Percentiles rank a stretch among this genome's conserved stretches.
phyloP scores from a whole-genome alignment of 35 echinoderm and acorn worm species.

The Eucidaris tribuloides region DNA sequence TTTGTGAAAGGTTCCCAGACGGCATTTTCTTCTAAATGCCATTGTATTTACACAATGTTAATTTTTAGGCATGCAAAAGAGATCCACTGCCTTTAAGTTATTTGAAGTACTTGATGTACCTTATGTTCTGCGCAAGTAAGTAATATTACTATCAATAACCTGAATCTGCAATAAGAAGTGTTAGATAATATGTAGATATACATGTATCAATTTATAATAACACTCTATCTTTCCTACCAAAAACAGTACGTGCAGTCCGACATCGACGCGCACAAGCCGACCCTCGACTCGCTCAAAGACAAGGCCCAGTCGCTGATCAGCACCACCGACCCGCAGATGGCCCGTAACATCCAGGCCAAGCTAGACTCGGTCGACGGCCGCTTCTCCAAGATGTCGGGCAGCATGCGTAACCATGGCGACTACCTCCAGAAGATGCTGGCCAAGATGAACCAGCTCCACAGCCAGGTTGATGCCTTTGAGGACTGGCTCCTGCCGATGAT shows the following conservation, averaged over 20 bases:
- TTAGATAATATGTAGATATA: too few species aligned
- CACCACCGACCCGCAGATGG: conserved; percentile 74
- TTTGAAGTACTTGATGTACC: too few species aligned
- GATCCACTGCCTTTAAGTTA: too few species aligned
- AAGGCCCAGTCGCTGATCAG: conserved; percentile 63
- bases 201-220: too few species aligned
- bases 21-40: too few species aligned
- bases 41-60: too few species aligned
- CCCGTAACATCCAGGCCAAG: conserved; percentile 60
- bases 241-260: conserved; percentile 87
- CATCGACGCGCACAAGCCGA: conserved; percentile 92
- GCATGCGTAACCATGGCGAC: conserved; percentile 66
- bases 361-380: conserved; percentile 76
- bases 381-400: conserved; percentile 54
- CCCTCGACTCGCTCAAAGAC: conserved; percentile 75
- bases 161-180: too few species aligned
- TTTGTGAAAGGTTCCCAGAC: too few species aligned
- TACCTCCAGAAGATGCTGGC: conserved; percentile 78
- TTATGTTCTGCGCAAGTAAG: too few species aligned
- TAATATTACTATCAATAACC: too few species aligned
- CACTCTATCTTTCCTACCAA: too few species aligned
- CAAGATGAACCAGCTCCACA: conserved; percentile 80
- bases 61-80: too few species aligned
- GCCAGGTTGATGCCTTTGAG: conserved; percentile 79
- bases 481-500: conserved; percentile 96